phyloP scores from a whole-genome alignment of 2,888 invertebrate genomes.

The Serrognathus titanus region DNA sequence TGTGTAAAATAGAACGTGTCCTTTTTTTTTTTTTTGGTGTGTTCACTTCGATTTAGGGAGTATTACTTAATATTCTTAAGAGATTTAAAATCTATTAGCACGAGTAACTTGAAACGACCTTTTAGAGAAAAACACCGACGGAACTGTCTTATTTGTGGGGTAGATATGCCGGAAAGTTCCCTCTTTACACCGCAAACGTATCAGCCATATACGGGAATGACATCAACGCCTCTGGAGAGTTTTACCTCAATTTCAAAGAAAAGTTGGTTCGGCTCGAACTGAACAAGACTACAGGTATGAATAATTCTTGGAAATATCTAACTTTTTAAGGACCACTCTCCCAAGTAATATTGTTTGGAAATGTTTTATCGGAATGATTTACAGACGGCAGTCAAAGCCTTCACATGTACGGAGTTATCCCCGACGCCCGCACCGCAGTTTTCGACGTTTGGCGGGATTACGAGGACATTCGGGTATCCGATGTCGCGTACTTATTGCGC shows the following conservation, averaged over 20 bases:
- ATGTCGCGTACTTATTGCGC: slow-evolving; percentile 73
- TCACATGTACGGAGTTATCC: slow-evolving; percentile 71
- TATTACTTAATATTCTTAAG: too few species aligned
- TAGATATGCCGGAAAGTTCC: slow-evolving; percentile 51
- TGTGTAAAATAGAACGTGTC: too few species aligned
- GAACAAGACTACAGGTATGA: slow-evolving; percentile 63
- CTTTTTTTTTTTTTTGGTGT: too few species aligned
- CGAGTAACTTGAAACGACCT: slow-evolving; percentile 9
- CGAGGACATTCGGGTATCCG: slow-evolving; percentile 74
- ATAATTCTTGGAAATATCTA: slow-evolving; percentile 28
- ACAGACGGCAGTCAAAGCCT: slow-evolving; percentile 62
- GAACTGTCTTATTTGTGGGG: slow-evolving; percentile 56
- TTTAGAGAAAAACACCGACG: slow-evolving; percentile 58
- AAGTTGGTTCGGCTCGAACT: slow-evolving; percentile 64
- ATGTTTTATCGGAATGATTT: slow-evolving; percentile 28
- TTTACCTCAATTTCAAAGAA: slow-evolving; percentile 57
- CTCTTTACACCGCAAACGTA: slow-evolving; percentile 57
- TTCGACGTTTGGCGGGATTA: slow-evolving; percentile 80
- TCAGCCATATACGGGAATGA: slow-evolving; percentile 56
- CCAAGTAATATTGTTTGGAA: slow-evolving; percentile 19
- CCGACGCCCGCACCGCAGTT: slow-evolving; percentile 71
- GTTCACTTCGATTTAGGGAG: too few species aligned
- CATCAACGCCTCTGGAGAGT: slow-evolving; percentile 58
- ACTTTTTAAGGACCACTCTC: slow-evolving; percentile 22
- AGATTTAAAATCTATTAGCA: slow-evolving; percentile 1